Conservation (phyloP, 2,797 vertebrate species). For the Neoniphon sammara region DNA sequence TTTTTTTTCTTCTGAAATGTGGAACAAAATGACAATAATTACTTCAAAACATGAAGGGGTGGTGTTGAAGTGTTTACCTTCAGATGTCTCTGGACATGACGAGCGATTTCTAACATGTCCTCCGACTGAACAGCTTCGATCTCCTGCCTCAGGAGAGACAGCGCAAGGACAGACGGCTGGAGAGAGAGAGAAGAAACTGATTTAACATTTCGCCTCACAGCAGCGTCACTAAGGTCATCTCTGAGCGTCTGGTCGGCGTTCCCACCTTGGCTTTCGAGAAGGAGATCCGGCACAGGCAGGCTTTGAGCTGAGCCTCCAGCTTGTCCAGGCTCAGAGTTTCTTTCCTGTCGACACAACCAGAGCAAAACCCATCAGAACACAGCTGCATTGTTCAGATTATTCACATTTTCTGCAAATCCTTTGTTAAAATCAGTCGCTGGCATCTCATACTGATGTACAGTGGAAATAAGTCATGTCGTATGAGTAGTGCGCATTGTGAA, state of each 20-base stretch:
- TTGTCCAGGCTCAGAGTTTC: conserved; percentile 91
- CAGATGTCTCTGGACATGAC: conserved; percentile 91
- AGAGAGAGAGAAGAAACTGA: background rate
- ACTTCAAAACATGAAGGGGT: too few relatives aligned
- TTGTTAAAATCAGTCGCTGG: too few relatives aligned
- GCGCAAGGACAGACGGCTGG: conserved; percentile 93
- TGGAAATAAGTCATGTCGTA: too few relatives aligned
- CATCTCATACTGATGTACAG: too few relatives aligned
- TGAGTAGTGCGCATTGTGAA: too few relatives aligned
- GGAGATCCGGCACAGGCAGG: conserved; percentile 92
- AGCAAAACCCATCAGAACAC: background rate
- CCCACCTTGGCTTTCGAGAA: conserved; percentile 98
- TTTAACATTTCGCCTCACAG: too few relatives aligned
- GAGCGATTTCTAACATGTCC: conserved; percentile 91
- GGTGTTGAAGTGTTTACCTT: conserved; percentile 83
- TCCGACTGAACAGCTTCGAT: conserved; percentile 88
- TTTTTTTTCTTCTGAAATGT: too few relatives aligned
- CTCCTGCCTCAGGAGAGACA: conserved; percentile 94
- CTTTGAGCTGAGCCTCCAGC: conserved; percentile 97
- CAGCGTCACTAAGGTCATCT: too few relatives aligned
- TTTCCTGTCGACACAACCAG: conserved; percentile 82
- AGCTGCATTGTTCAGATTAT: background rate
- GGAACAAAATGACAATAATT: too few relatives aligned
- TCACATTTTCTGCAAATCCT: too few relatives aligned
- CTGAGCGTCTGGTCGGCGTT: too few relatives aligned